These are phyloP conservation scores for Sebastes wilsoni DNA, from an alignment of 2,797 vertebrate species.

Conservation along the genomic window DNA sequence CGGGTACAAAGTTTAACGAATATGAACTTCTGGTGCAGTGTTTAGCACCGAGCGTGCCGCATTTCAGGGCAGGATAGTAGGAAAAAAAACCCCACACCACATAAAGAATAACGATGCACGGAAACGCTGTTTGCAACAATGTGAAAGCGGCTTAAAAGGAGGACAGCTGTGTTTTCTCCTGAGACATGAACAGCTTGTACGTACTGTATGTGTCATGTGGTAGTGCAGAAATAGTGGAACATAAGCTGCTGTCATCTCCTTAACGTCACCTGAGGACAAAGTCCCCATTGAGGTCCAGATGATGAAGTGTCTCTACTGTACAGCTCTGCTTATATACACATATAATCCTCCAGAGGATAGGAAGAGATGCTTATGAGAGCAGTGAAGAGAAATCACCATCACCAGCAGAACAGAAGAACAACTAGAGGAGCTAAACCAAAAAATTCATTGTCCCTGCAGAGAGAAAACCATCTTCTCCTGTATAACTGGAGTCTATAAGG, in stretches of 20 bases:
- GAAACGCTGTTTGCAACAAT: neutral
- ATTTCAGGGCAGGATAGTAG: neutral
- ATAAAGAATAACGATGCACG: neutral
- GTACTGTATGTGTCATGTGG: neutral
- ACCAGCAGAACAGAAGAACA: neutral
- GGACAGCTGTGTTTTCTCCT: neutral
- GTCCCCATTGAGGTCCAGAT: slow-evolving; percentile 8
- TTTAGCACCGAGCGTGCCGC: neutral
- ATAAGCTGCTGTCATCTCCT: neutral
- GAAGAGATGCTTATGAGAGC: neutral
- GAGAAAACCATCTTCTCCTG: neutral
- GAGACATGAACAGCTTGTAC: neutral
- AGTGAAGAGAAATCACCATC: neutral
- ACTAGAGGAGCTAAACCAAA: neutral
- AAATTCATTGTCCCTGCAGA: neutral
- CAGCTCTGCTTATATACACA: neutral
- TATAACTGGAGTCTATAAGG: neutral
- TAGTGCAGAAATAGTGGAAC: neutral
- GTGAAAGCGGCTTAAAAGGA: neutral
- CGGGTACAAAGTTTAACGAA: neutral
- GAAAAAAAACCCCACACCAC: neutral
- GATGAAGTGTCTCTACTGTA: neutral
- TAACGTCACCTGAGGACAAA: neutral
- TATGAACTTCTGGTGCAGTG: neutral
- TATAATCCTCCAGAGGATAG: neutral